Evolutionary conservation across 2,797 vertebrate genomes (phyloP).

Genomic region (Eutrigla gurnardus): DNA sequence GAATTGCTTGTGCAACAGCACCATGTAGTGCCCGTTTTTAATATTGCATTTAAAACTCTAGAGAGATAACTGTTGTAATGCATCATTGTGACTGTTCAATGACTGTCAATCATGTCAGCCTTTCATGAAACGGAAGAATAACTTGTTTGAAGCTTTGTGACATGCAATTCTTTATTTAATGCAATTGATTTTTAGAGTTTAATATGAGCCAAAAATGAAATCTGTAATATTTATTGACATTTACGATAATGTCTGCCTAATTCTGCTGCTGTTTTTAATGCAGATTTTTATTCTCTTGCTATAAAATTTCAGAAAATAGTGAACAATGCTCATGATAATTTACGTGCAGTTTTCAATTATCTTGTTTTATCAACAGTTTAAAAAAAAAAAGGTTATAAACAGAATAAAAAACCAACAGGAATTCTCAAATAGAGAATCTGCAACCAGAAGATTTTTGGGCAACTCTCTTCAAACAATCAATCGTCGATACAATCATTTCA

Average conservation of each 20-base stretch:
- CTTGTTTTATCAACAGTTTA: not conserved
- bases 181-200: too few relatives aligned
- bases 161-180: too few relatives aligned
- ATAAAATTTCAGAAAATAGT: not conserved
- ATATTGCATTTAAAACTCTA: conserved; percentile 21
- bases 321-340: not conserved
- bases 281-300: too few relatives aligned
- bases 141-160: not conserved
- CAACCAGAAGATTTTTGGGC: not conserved
- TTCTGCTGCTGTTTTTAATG: not conserved
- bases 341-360: not conserved
- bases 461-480: not conserved
- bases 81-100: not conserved
- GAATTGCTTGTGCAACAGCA: conserved; percentile 43
- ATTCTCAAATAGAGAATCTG: not conserved
- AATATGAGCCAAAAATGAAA: too few relatives aligned
- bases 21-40: conserved; percentile 28
- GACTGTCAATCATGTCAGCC: not conserved
- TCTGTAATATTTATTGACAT: too few relatives aligned
- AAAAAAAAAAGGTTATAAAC: not conserved
- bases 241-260: too few relatives aligned
- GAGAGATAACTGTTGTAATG: not conserved
- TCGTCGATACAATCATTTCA: not conserved
- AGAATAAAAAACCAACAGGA: too few relatives aligned
- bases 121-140: not conserved